A percentile compares a stretch with the other conserved stretches of the same genome.
Conservation (phyloP, 2,113 vertebrate species). For the Asarcornis scutulata region DNA sequence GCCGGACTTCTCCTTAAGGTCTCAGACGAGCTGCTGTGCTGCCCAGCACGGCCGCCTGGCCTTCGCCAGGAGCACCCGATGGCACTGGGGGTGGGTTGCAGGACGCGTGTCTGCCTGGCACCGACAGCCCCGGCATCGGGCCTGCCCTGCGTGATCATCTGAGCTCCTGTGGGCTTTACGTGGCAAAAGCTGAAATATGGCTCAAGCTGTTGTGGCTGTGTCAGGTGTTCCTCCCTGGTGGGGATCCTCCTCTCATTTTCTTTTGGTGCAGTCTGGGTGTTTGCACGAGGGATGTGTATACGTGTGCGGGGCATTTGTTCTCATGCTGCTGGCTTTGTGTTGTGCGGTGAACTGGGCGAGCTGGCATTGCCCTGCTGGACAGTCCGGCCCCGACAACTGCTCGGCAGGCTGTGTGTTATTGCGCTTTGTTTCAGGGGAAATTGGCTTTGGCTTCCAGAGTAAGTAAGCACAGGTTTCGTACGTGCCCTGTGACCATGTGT, state of each 20-base stretch:
- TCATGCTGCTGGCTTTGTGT: fast-evolving
- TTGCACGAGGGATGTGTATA: fast-evolving
- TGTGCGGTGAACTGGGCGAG: too few species aligned
- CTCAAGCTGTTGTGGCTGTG: fast-evolving
- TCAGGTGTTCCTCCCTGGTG: not conserved
- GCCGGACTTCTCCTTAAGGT: not conserved
- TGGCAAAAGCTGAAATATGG: fast-evolving
- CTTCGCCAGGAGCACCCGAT: not conserved
- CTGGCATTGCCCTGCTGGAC: too few species aligned
- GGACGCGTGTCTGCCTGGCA: not conserved
- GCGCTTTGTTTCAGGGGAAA: not conserved
- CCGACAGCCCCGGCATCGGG: fast-evolving
- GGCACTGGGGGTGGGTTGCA: fast-evolving
- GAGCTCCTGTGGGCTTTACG: fast-evolving
- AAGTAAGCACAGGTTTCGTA: too few species aligned
- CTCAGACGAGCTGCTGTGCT: fast-evolving
- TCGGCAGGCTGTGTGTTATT: not conserved
- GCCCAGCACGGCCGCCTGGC: fast-evolving
- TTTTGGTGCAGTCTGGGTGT: fast-evolving
- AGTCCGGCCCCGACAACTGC: fast-evolving
- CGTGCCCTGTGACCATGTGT: not conserved
- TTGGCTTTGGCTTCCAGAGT: not conserved
- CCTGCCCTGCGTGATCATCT: too few species aligned
- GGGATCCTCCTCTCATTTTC: not conserved
- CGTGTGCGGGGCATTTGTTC: fast-evolving